Base-by-base conservation (phyloP, 2,797 vertebrate species). In the Cossypha niveicapilla region DNA sequence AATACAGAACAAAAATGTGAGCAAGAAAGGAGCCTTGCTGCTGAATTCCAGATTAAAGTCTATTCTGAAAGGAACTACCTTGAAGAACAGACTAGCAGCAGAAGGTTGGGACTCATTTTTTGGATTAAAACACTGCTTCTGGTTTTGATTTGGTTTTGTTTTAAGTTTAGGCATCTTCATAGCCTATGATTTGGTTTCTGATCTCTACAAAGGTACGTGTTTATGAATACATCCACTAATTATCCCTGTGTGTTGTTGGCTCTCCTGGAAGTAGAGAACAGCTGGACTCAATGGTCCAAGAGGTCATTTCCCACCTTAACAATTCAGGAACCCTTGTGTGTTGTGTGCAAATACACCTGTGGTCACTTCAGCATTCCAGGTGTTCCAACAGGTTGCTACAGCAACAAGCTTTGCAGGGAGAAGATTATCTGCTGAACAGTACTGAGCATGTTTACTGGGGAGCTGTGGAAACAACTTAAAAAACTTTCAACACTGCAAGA, bases 371-470 rank as follows among this genome's bases (percentile, higher is more conserved):
- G 42, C 47, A 72, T 74, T 44, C 74, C 3, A 9, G 80, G 50
- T 90, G 6, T 72, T 91, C 67, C 80, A 88, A 32, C 47, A 76
- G 50, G 92, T 94, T 96, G 85, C 90, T 83, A 70, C 83, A 93
- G 90, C 88, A 95, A 86, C 94, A 74, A 25, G 41, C 39, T 47
- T 68, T 86, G 53, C 74, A 32, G 53, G 41, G 37, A 87, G 65
- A 71, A n/a, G 28, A 67, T 84, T 28, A 13, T 89, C 79, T 93
- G 72, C 51, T 68, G 25, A 67, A 48, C 16, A 18, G 39, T 58
- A 16, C 45, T 0, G 0, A 58, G 50, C 27, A 2, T 42, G 11
- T 87, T 85, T 68, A 19, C 54, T 75, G 32, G 32, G 74, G 80
- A 88, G 45, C 82, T 90, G 37, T 76, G 54, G 78, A 72, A 89